Conservation (phyloP, 1,140 invertebrate species). For the Euwallacea fornicatus region DNA sequence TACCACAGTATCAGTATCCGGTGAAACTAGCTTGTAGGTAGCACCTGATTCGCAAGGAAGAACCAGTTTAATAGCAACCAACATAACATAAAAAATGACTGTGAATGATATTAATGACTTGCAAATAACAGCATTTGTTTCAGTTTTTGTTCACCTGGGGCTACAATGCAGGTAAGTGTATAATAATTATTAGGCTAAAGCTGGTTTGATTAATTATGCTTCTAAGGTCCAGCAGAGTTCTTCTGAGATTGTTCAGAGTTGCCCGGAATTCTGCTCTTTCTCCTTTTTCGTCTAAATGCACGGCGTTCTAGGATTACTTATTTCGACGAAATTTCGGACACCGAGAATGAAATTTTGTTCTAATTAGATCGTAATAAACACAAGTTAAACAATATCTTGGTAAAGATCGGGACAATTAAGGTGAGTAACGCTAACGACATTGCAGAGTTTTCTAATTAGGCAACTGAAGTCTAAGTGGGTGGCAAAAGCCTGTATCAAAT, state of each 20-base stretch:
- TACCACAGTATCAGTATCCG: constrained; percentile 8
- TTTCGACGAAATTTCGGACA: too few relatives aligned
- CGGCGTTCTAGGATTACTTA: too few relatives aligned
- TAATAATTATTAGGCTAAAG: too few relatives aligned
- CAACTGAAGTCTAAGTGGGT: constrained; percentile 10
- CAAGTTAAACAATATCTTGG: constrained; percentile 5
- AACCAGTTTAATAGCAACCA: constrained; percentile 5
- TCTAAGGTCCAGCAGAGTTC: too few relatives aligned
- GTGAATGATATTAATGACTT: constrained; percentile 8
- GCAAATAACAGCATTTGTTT: constrained; percentile 4
- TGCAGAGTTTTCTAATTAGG: constrained; percentile 13
- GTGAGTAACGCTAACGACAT: constrained; percentile 10
- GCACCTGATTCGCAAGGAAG: constrained; percentile 2
- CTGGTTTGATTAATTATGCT: too few relatives aligned
- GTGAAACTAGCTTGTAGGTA: constrained; percentile 8
- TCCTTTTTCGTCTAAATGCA: too few relatives aligned
- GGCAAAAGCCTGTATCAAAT: constrained; percentile 12
- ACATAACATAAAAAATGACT: background rate
- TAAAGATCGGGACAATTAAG: constrained; percentile 6
- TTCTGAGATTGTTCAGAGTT: too few relatives aligned
- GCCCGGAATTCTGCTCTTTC: too few relatives aligned
- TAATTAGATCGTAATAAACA: constrained; percentile 1
- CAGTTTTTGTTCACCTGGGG: background rate
- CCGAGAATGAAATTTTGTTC: background rate
- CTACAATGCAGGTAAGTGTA: too few relatives aligned